A percentile compares a stretch with the other conserved stretches of the same genome.
Conservation (phyloP, 2,113 vertebrate genomes). For the Pterocles burchelli region DNA sequence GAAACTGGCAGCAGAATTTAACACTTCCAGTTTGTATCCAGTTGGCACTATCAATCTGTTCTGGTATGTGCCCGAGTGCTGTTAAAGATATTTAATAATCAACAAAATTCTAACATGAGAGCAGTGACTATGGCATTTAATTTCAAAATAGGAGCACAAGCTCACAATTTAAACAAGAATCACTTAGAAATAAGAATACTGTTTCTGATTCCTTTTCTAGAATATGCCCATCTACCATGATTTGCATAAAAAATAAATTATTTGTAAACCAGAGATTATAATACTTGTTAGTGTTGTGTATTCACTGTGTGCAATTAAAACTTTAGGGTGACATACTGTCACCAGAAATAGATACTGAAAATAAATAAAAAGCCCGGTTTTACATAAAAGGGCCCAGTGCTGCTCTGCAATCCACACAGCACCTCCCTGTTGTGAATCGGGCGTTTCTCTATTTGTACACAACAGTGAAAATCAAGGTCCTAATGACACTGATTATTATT, state of each 20-base stretch:
- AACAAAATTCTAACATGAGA: slow-evolving; percentile 17
- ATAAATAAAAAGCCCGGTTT: background rate
- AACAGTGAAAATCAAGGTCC: background rate
- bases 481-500: slow-evolving; percentile 45
- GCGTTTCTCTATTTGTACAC: background rate
- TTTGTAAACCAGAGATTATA: background rate
- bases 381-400: background rate
- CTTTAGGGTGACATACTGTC: background rate
- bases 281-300: background rate
- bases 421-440: background rate
- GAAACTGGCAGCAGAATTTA: slow-evolving; percentile 32
- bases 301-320: background rate
- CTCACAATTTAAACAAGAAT: background rate
- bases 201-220: background rate
- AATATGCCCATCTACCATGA: background rate
- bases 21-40: slow-evolving; percentile 2
- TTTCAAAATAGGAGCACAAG: background rate
- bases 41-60: slow-evolving; percentile 38
- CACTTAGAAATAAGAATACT: background rate
- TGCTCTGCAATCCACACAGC: background rate
- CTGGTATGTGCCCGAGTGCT: background rate
- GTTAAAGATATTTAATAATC: slow-evolving; percentile 35
- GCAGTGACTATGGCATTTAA: background rate
- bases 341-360: background rate
- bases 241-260: background rate